Evolutionary conservation across 2,888 invertebrate species (phyloP), one percentile per base, ranked within the genome.

Genomic region (Acleris cristana): DNA sequence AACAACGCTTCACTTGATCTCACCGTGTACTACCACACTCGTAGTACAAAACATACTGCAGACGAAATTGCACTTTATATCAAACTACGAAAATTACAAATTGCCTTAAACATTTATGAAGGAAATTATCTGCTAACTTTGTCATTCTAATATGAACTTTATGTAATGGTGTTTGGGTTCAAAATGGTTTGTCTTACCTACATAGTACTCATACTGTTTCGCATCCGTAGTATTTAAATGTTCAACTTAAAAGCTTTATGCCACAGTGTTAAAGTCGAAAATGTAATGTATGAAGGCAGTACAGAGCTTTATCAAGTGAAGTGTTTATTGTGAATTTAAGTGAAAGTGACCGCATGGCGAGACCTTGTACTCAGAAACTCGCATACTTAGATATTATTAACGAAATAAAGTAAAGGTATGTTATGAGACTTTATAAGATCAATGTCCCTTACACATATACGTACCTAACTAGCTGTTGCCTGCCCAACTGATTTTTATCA

Each of bases 261-360:
- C 34, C 19, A 7, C 3, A 21, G 34, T 48, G n/a, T 48, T 48
- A 55, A 14, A 52, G 23, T 23, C 1, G 21, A 52, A 52, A 52
- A 16, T 53, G 53, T 26, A 19, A 16, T 23, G 16, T 26, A 10
- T 10, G 4, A 16, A 40, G 23, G 18, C 21, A 56, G 19, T 40
- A 60, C 55, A 44, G 26, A 60, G 60, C 49, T 60, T 60, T 65
- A 55, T n/a, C n/a, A 56, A 65, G 55, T 44, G 54, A 51, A 55
- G n/a, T 59, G 48, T 40, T 53, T 59, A 48, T 48, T 52, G 52
- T 40, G 16, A 14, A 54, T 53, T 58, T 12, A 40, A 55, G 65
- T 65, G 65, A 65, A 65, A 65, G 65, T 61, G 19, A 59, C 53
- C 45, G 60, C 51, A 51, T 55, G 55, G 30, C 19, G 49, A 60